Conservation (phyloP, 23 tunicate genomes). For the Corella eumyota region DNA sequence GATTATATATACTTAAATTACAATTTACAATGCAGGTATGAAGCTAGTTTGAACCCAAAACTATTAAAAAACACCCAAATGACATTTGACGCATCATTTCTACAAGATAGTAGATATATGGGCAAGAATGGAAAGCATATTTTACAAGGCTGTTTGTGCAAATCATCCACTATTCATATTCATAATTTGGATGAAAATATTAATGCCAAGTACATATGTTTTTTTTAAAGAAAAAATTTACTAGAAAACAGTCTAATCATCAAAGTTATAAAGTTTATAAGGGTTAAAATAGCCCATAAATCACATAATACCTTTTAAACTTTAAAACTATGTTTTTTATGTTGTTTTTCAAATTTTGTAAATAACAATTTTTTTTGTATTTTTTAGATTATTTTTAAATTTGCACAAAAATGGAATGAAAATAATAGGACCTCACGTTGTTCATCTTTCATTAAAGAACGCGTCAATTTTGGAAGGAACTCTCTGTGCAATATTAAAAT, state of each 20-base stretch:
- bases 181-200: constrained; percentile 31
- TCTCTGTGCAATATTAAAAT: constrained; percentile 10
- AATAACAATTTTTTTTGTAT: too few species aligned
- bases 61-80: constrained; percentile 20
- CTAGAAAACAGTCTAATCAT: background rate
- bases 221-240: background rate
- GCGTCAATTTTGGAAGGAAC: constrained; percentile 23
- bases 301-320: too few species aligned
- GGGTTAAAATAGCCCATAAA: too few species aligned
- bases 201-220: constrained; percentile 33
- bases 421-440: constrained; percentile 34
- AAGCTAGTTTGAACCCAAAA: constrained; percentile 24
- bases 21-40: constrained; percentile 17
- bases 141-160: constrained; percentile 21
- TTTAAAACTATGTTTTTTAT: too few species aligned
- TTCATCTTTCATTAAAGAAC: constrained; percentile 27
- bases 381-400: constrained; percentile 23
- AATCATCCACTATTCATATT: constrained; percentile 35
- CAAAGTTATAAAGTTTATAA: too few species aligned
- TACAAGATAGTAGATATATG: constrained; percentile 17
- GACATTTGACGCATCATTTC: constrained; percentile 22
- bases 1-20: too few species aligned
- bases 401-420: constrained; percentile 25
- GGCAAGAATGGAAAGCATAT: constrained; percentile 6
- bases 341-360: too few species aligned